Evolutionary conservation across 2,888 invertebrate genomes (phyloP), one percentile per base, ranked within the genome.

Genomic region (Lissonota sp.): DNA sequence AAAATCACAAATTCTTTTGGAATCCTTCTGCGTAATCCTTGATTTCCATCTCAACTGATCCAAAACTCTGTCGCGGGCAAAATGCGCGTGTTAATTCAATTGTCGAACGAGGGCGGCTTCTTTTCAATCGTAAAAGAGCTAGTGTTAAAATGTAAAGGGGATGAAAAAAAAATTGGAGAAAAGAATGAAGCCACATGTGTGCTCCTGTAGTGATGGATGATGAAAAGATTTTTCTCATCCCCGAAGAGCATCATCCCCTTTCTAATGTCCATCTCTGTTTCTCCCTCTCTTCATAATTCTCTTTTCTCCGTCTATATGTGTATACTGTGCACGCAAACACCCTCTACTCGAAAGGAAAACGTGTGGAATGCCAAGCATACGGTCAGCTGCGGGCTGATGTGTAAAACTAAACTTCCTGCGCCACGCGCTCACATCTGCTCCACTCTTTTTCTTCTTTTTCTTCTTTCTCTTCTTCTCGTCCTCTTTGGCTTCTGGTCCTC

Each of bases 321-420:
- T 63, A 6, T 7, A 62, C 60, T n/a, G n/a, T n/a, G 37, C 7
- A 51, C 55, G 69, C 55, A 42, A 62, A 37, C 26, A 26, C 44
- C 64, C 58, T n/a, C n/a, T n/a, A n/a, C n/a, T 77, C 64, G 70
- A 60, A 67, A 26, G 26, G 26, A 26, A 63, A 64, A 63, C 63
- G 26, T 57, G 55, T 78, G 84, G 80, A 84, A 82, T 83, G 83
- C 73, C 71, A 37, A 55, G 53, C 46, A 40, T 49, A 64, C 80
- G 87, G 86, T 88, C 89, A 90, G 90, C 90, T 90, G 90, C 87
- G n/a, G 5, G 84, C 84, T 44, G 7, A 6, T 42, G 83, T 87
- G 87, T 88, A 88, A 89, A 87, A 85, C 87, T 88, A 89, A 89
- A 90, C 90, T 90, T 91, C 91, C 91, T 90, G 89, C 64, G 88